These are phyloP conservation scores for Allacma fusca DNA, from an alignment of 2,888 invertebrate species.

Conservation along the genomic window DNA sequence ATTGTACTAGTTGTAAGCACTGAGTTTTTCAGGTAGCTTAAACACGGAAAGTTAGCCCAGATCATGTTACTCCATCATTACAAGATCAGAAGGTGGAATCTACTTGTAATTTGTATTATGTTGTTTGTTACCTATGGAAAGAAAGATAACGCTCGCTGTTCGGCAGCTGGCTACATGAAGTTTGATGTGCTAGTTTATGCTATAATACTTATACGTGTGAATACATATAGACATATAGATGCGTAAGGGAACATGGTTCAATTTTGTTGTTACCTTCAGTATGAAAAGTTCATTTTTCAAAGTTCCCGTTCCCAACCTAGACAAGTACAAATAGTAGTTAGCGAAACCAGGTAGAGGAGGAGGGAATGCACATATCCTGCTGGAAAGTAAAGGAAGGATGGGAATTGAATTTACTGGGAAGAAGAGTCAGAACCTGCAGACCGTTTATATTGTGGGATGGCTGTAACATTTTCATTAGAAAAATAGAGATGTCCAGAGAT, in stretches of 20 bases:
- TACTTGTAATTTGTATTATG: not conserved
- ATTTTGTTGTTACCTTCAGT: too few species aligned
- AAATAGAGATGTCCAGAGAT: conserved; percentile 58
- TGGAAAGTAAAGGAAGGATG: not conserved
- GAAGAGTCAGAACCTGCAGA: too few species aligned
- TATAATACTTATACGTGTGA: too few species aligned
- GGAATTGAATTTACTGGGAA: too few species aligned
- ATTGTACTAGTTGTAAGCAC: too few species aligned
- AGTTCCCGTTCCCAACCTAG: not conserved
- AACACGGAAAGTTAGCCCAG: not conserved
- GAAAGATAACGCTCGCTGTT: not conserved
- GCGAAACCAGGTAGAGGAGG: not conserved
- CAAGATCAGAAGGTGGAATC: not conserved
- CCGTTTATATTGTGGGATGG: not conserved
- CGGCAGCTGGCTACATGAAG: not conserved
- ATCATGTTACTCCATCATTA: not conserved
- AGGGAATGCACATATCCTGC: not conserved
- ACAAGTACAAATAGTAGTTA: conserved; percentile 5
- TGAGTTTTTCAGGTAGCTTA: too few species aligned
- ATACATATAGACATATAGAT: too few species aligned
- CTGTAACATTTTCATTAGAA: conserved; percentile 44
- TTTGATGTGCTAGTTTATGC: not conserved
- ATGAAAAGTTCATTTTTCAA: too few species aligned
- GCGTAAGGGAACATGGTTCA: too few species aligned
- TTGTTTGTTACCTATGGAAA: not conserved